Evolutionary conservation across 2,888 invertebrate species (phyloP).

Genomic region (Lysandra coridon): DNA sequence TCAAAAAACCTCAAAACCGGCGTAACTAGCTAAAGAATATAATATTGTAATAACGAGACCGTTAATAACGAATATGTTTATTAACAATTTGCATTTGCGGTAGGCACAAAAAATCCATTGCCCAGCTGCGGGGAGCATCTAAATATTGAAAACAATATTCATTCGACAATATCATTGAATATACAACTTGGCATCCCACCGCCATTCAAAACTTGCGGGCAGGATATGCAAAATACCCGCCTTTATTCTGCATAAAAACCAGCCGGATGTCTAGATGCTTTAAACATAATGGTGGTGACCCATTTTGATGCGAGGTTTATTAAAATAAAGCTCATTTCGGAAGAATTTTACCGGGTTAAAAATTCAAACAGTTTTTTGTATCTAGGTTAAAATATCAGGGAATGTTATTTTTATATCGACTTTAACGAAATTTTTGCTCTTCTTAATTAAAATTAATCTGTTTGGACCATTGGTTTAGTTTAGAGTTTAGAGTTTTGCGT

Average conservation of each 20-base stretch:
- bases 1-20: no score
- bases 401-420: not conserved
- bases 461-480: no score
- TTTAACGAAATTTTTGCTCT: no score
- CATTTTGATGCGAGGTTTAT: not conserved
- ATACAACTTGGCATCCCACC: conserved; percentile 11
- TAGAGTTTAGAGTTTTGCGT: no score
- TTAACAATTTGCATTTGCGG: not conserved
- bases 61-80: not conserved
- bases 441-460: no score
- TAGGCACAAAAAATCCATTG: not conserved
- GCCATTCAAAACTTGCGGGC: conserved; percentile 7
- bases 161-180: not conserved
- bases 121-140: not conserved
- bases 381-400: not conserved
- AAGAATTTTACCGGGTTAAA: not conserved
- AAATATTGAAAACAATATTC: not conserved
- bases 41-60: no score
- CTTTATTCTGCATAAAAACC: conserved; percentile 19
- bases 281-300: conserved; percentile 16
- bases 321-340: not conserved
- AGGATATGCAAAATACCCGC: conserved; percentile 23
- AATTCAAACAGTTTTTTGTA: not conserved
- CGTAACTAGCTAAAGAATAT: no score
- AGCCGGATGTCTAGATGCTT: conserved; percentile 43